A percentile compares a stretch with the other conserved stretches of the same genome.
phyloP scores from a whole-genome alignment of 2,888 invertebrate genomes.

The Tenthredo distinguenda region DNA sequence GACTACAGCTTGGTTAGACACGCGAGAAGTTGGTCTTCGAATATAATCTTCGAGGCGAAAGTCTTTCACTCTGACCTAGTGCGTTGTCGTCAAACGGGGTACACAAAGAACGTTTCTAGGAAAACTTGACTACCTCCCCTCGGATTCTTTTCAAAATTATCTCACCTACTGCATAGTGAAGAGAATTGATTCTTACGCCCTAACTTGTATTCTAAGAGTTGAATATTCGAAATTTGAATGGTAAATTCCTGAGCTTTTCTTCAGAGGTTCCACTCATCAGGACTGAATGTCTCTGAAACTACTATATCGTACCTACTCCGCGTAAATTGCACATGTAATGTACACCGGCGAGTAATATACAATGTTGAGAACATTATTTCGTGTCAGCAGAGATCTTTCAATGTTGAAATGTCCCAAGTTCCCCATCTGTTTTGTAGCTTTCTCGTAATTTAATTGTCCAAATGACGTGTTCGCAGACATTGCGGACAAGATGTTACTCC shows the following conservation, averaged over 20 bases:
- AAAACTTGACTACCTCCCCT: not conserved
- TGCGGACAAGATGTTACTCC: not conserved
- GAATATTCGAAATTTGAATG: not conserved
- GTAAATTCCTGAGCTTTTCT: not conserved
- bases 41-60: conserved; percentile 48
- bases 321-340: not conserved
- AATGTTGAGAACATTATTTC: not conserved
- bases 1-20: conserved; percentile 10
- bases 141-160: not conserved
- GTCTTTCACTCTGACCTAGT: conserved; percentile 48
- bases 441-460: conserved; percentile 40
- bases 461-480: not conserved
- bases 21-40: conserved; percentile 7
- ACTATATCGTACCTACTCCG: not conserved
- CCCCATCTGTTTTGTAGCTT: conserved; percentile 33
- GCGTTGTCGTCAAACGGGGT: conserved; percentile 20
- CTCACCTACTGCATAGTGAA: not conserved
- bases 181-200: conserved; percentile 24
- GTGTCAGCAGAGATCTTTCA: conserved; percentile 32
- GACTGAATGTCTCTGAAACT: not conserved
- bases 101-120: conserved; percentile 6
- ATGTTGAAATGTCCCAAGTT: not conserved
- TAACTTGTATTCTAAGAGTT: not conserved
- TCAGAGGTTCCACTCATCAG: not conserved
- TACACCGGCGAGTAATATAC: not conserved